Evolutionary conservation across 2,113 vertebrate genomes (phyloP), one percentile per base, ranked within the genome.

Genomic region (Psettodes erumei): DNA sequence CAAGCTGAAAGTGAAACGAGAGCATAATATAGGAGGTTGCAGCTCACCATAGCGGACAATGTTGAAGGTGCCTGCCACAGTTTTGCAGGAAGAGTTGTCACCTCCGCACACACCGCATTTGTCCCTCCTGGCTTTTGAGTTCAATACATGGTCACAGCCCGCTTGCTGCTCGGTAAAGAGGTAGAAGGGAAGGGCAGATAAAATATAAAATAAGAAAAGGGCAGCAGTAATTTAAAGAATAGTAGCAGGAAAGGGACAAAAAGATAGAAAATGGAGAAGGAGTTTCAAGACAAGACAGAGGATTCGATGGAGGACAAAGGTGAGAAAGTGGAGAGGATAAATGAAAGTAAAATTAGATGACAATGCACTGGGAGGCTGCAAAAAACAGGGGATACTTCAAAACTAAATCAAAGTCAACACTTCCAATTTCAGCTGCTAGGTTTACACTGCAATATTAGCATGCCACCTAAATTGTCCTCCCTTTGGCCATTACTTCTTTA

Each of bases 41-140:
- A 51, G 28, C 90, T 94, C 94, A 99, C 98, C 98, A 66, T 99
- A 99, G 93, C 92, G 96, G 73, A 98, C 97, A 0, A 92, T 96
- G 92, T 97, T 99, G 90, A 97, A 98, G 55, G 96, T 98, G 81
- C 95, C 96, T 58, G 96, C 96, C 64, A 99, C 94, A 9, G 97
- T 96, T 94, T 96, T 98, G 93, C 98, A 99, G 13, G 98, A 99
- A 64, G 98, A 99, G 91, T 99, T 99, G 93, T 99, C 97, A 2
- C 98, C 98, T 72, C 98, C 98, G 42, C 98, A 99, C 82, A 99
- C 95, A 3, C 98, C 98, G 82, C 98, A 99, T 89, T 99, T 99
- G 94, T 99, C 98, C 94, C 95, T 95, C 90, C 98, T 95, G 80
- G 97, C 97, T 93, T 99, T 99, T 66, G 98, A 99, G 93, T 99